Percentiles rank a stretch among this genome's conserved stretches.
These are phyloP conservation scores for Habrosyne pyritoides DNA, from an alignment of 2,888 invertebrate genomes.

Conservation along the genomic window DNA sequence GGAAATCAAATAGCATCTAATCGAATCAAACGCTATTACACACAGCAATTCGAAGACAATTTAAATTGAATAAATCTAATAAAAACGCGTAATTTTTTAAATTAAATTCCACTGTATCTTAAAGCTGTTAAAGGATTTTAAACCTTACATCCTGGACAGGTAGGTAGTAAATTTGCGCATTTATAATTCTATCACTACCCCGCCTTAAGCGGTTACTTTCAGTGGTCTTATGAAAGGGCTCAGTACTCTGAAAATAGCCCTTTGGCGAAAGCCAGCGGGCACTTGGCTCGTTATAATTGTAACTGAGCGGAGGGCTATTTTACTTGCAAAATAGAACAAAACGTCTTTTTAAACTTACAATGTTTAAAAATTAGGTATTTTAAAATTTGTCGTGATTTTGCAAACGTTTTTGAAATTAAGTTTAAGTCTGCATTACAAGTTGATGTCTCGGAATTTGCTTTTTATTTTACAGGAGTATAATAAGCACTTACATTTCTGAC, in stretches of 20 bases:
- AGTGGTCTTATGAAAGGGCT: constrained; percentile 18
- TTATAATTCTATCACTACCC: neutral
- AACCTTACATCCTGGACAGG: too few species aligned
- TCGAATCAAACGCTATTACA: too few species aligned
- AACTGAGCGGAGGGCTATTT: constrained; percentile 9
- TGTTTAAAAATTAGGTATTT: neutral
- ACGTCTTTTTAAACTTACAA: neutral
- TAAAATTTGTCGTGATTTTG: neutral
- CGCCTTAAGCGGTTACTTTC: constrained; percentile 4
- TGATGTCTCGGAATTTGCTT: neutral
- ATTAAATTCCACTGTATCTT: too few species aligned
- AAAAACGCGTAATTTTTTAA: too few species aligned
- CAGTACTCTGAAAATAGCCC: constrained; percentile 23
- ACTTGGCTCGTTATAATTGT: constrained; percentile 21
- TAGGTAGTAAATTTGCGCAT: too few species aligned
- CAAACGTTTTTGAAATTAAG: neutral
- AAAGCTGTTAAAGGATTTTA: too few species aligned
- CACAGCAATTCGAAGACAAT: too few species aligned
- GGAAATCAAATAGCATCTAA: too few species aligned
- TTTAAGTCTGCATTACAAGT: neutral
- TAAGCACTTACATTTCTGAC: too few species aligned
- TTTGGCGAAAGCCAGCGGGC: constrained; percentile 9
- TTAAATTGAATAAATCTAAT: too few species aligned
- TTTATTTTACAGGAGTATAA: too few species aligned
- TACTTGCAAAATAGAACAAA: constrained; percentile 9